Percentiles rank a stretch among this genome's conserved stretches.
Evolutionary conservation across 2,888 invertebrate species (phyloP).

Genomic region (Harpalus rubripes): DNA sequence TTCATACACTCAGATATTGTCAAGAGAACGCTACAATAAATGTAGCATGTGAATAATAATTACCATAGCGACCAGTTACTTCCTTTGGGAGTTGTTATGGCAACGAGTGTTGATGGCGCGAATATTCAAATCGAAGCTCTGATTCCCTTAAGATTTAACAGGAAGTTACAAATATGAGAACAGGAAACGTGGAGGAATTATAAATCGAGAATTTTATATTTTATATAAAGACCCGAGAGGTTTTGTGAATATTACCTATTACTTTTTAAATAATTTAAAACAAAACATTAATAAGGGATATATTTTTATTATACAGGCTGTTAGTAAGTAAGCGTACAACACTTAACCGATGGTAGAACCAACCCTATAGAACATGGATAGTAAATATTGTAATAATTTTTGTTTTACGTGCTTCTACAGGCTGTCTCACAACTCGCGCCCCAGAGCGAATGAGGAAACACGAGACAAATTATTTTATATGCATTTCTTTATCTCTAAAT

Average conservation of each 20-base stretch:
- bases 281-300: too few species aligned
- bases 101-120: constrained; percentile 48
- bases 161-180: constrained; percentile 22
- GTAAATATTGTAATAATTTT: too few species aligned
- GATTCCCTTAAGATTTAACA: constrained; percentile 34
- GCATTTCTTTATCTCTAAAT: too few species aligned
- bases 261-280: neutral
- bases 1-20: constrained; percentile 27
- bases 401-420: too few species aligned
- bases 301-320: too few species aligned
- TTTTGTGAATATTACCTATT: neutral
- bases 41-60: constrained; percentile 66
- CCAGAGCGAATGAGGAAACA: too few species aligned
- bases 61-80: constrained; percentile 28
- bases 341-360: too few species aligned
- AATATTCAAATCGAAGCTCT: constrained; percentile 62
- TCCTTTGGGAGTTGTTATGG: constrained; percentile 55
- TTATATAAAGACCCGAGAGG: neutral
- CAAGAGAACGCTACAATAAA: constrained; percentile 57
- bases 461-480: too few species aligned
- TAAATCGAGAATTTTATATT: neutral
- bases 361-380: too few species aligned
- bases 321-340: too few species aligned
- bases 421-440: too few species aligned
- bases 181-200: neutral